Conservation (phyloP, 2,797 vertebrate genomes). For the Poecilia wingei region DNA sequence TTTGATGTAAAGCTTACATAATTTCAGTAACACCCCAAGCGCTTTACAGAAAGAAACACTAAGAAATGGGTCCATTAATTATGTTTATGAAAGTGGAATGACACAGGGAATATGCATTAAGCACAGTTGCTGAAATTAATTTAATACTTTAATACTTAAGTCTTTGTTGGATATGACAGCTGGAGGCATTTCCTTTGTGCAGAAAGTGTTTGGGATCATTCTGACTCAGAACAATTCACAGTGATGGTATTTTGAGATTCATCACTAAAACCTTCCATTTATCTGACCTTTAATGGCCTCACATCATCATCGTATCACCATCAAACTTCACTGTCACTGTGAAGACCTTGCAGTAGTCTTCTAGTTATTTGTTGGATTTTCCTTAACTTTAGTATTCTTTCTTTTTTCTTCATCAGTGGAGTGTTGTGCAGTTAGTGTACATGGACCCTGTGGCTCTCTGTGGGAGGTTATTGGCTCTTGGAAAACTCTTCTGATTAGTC, state of each 20-base stretch:
- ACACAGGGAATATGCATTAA: not conserved
- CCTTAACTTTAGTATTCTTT: not conserved
- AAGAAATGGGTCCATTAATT: conserved; percentile 8
- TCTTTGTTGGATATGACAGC: not conserved
- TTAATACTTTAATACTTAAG: not conserved
- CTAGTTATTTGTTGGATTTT: not conserved
- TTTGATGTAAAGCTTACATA: not conserved
- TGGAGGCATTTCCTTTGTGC: not conserved
- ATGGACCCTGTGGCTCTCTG: not conserved
- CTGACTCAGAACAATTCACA: not conserved
- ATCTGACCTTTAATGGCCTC: not conserved
- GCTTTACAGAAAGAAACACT: not conserved
- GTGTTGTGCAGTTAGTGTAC: not conserved
- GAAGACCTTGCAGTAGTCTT: not conserved
- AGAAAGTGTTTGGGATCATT: not conserved
- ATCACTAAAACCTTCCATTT: not conserved
- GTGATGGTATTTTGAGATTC: not conserved
- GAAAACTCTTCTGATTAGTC: not conserved
- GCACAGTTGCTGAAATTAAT: not conserved
- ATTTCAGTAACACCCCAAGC: not conserved
- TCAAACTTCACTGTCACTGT: not conserved
- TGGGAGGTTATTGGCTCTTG: not conserved
- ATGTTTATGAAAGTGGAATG: not conserved
- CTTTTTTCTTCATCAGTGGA: not conserved
- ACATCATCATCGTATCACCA: not conserved